phyloP scores from a whole-genome alignment of 1,140 invertebrate species.

The Cyclargus thomasi region DNA sequence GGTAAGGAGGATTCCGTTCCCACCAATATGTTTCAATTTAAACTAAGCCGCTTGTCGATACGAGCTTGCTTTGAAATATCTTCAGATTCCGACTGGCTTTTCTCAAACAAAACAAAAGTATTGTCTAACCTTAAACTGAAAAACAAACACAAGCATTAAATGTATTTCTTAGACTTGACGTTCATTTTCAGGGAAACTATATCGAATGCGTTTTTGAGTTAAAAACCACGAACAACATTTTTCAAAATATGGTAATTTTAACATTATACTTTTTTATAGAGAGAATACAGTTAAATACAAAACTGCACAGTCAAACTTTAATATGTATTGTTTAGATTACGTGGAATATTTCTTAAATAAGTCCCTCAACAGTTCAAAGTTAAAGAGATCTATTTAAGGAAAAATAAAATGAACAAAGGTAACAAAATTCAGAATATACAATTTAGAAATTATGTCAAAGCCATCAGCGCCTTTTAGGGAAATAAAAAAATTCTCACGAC shows the following conservation, averaged over 20 bases:
- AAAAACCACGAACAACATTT: too few species aligned
- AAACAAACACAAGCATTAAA: background rate
- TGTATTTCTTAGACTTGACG: background rate
- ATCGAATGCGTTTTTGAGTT: too few species aligned
- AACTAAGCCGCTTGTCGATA: constrained; percentile 67
- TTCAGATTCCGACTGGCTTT: constrained; percentile 51
- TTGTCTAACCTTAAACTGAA: background rate
- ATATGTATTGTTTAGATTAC: too few species aligned
- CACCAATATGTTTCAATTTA: constrained; percentile 69
- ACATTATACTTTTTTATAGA: too few species aligned
- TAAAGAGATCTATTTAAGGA: background rate
- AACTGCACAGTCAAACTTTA: too few species aligned
- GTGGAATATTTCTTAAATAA: too few species aligned
- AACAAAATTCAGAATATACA: constrained; percentile 32
- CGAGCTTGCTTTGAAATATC: constrained; percentile 48
- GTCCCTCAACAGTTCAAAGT: background rate
- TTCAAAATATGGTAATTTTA: too few species aligned
- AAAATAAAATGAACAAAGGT: constrained; percentile 30
- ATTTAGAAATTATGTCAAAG: constrained; percentile 38
- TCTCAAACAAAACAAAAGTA: constrained; percentile 51
- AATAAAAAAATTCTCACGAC: constrained; percentile 58
- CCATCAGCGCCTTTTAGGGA: constrained; percentile 36
- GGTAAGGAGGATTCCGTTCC: constrained; percentile 49
- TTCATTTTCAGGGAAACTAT: background rate
- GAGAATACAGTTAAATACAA: too few species aligned